Evolutionary conservation across 2,888 invertebrate genomes (phyloP).

Genomic region (Leptinotarsa peninsularis): DNA sequence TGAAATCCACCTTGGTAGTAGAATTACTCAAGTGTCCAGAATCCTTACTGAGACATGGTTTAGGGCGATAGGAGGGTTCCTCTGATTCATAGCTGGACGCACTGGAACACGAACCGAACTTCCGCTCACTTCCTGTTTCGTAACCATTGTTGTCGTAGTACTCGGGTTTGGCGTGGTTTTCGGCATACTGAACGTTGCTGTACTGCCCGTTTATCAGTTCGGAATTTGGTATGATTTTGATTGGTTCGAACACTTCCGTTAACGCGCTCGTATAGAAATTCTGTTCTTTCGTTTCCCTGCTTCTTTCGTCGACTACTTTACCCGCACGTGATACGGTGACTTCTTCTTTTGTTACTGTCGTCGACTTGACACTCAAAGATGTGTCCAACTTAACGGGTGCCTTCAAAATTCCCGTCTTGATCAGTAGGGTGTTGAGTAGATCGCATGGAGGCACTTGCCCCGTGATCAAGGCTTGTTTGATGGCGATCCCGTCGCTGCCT

Average conservation of each 20-base stretch:
- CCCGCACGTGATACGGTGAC: conserved; percentile 77
- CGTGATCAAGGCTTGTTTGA: conserved; percentile 76
- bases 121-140: conserved; percentile 61
- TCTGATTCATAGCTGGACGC: conserved; percentile 65
- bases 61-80: conserved; percentile 47
- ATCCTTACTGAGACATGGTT: conserved; percentile 62
- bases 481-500: conserved; percentile 76
- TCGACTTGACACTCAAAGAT: conserved; percentile 77
- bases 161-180: conserved; percentile 47
- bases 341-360: conserved; percentile 78
- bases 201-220: conserved; percentile 61
- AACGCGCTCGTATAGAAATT: conserved; percentile 77
- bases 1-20: conserved; percentile 62
- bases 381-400: conserved; percentile 79
- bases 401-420: conserved; percentile 74
- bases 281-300: conserved; percentile 78
- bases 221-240: conserved; percentile 63
- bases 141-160: conserved; percentile 62
- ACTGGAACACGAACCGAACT: conserved; percentile 64
- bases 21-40: conserved; percentile 64
- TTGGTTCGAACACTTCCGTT: conserved; percentile 76
- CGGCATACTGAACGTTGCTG: conserved; percentile 46
- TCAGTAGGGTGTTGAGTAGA: conserved; percentile 76
- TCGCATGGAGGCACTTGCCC: conserved; percentile 80
- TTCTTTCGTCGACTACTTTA: conserved; percentile 76